Evolutionary conservation across 1,140 invertebrate species (phyloP), one percentile per base, ranked within the genome.

Genomic region (Homalodisca vitripennis): DNA sequence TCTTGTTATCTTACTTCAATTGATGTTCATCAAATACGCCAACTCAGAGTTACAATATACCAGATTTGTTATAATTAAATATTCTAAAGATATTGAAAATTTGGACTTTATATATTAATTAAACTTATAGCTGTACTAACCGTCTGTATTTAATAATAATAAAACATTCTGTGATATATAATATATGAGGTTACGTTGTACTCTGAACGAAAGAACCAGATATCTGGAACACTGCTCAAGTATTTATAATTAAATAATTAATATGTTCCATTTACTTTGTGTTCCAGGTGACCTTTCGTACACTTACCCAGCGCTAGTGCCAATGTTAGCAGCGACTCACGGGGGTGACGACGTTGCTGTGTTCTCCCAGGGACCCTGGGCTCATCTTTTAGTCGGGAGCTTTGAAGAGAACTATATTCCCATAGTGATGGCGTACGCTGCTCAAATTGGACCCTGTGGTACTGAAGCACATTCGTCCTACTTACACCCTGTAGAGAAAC

Each of bases 281-380:
- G 17, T 68, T 68, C 14, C 66, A 68, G 66, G 24, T 27, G 51
- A 68, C 46, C 27, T 20, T 14, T 60, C 76, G 2, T 83, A 77
- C 69, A 68, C 65, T 46, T 82, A 80, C 47, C 78, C 80, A 2
- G 75, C 82, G 0, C 78, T 80, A 20, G 80, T 85, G 2, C 87
- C 86, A 0, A 70, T 87, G 22, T 72, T 77, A 0, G 78, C 77
- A 0, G 88, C 89, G 71, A 87, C 88, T 0, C 88, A 90, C 73
- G 88, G 88, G 0, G 88, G 88, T 0, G 88, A 89, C 65, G 88
- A 90, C 77, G 88, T 89, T 0, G 84, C 82, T 0, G 86, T 89
- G 0, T 89, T 83, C 75, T 84, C 87, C 1, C 76, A 74, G 1
- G 88, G 88, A 6, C 88, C 88, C 0, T 86, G 82, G 80, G 80